These are phyloP conservation scores for Thereva unica DNA, from an alignment of 2,888 invertebrate genomes.

Conservation along the genomic window DNA sequence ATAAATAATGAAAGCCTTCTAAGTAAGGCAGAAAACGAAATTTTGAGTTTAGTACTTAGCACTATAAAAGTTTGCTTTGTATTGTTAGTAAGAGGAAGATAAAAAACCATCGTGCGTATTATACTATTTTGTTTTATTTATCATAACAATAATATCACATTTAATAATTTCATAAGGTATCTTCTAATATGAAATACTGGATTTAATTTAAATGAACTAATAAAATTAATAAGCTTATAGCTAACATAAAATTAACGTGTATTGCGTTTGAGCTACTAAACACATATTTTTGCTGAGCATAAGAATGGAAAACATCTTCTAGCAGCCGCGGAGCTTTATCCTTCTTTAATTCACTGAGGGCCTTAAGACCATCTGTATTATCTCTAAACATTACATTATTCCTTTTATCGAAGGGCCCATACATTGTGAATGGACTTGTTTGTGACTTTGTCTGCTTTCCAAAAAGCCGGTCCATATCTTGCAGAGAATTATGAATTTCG, in stretches of 20 bases:
- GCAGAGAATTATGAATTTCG: constrained; percentile 72
- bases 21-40: no score
- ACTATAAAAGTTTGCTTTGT: no score
- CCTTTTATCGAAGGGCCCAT: constrained; percentile 68
- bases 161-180: constrained; percentile 9
- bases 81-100: no score
- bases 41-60: no score
- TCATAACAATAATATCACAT: no score
- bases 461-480: constrained; percentile 71
- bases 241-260: background rate
- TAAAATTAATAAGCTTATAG: background rate
- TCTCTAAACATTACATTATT: constrained; percentile 67
- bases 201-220: background rate
- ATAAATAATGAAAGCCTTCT: no score
- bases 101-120: no score
- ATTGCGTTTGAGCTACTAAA: background rate
- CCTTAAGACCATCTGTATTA: constrained; percentile 52
- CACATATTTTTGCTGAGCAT: constrained; percentile 38
- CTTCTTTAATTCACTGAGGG: constrained; percentile 49
- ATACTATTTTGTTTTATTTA: no score
- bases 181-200: background rate
- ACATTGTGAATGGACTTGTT: constrained; percentile 70
- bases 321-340: constrained; percentile 51
- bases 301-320: constrained; percentile 53
- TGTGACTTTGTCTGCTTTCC: constrained; percentile 65